Percentiles rank a stretch among this genome's conserved stretches.
Evolutionary conservation across 2,113 vertebrate species (phyloP).

Genomic region (Urocitellus parryii): DNA sequence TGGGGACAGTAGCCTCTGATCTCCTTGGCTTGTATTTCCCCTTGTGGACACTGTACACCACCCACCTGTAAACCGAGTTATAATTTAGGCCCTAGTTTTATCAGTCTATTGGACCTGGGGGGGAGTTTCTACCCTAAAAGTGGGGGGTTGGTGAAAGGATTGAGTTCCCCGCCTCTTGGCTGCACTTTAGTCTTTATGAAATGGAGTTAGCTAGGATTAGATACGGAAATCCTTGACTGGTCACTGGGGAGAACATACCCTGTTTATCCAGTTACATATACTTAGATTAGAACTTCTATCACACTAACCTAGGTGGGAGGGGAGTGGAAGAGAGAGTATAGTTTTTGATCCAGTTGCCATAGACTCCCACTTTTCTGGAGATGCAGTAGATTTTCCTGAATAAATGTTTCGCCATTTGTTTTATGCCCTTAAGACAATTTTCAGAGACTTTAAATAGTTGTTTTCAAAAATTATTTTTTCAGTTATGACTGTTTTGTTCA

Average conservation of each 20-base stretch:
- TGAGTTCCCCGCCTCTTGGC: neutral
- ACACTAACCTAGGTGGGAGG: neutral
- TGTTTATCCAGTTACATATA: neutral
- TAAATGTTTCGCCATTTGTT: neutral
- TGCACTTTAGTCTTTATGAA: neutral
- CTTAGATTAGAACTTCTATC: neutral
- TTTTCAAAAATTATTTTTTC: slow-evolving; percentile 33
- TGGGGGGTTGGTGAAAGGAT: neutral
- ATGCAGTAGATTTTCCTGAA: neutral
- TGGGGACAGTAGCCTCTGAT: neutral
- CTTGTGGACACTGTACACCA: neutral
- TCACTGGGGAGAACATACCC: neutral
- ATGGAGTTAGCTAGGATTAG: neutral
- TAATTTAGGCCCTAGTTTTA: neutral
- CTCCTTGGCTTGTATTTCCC: neutral
- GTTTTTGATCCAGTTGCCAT: neutral
- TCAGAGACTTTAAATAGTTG: slow-evolving; percentile 35
- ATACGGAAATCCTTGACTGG: neutral
- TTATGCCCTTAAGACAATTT: neutral
- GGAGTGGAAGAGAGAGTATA: neutral
- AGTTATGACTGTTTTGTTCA: slow-evolving; percentile 44
- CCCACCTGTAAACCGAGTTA: neutral
- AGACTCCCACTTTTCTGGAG: neutral
- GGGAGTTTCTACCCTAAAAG: neutral
- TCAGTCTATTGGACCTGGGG: neutral